Conservation (phyloP, 2,113 vertebrate species). For the Syrmaticus mikado region DNA sequence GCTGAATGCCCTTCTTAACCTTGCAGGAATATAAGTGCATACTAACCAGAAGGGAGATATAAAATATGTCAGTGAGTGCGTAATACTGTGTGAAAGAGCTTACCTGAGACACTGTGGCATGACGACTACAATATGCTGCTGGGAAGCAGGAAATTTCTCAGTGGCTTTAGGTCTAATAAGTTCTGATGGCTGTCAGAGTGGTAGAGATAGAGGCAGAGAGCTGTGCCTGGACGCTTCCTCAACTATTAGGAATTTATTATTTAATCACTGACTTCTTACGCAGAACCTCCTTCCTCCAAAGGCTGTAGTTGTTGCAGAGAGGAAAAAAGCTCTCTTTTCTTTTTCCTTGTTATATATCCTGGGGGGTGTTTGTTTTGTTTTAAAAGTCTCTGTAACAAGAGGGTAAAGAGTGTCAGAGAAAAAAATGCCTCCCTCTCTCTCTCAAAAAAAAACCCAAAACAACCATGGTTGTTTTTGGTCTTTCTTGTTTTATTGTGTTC, state of each 20-base stretch:
- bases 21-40: neutral
- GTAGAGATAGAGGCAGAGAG: neutral
- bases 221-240: neutral
- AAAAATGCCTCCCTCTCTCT: neutral
- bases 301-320: neutral
- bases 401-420: neutral
- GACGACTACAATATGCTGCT: neutral
- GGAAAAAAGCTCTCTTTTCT: neutral
- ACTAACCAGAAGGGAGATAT: neutral
- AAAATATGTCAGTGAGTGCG: neutral
- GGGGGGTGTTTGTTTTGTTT: slow-evolving; percentile 1
- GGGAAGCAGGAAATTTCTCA: neutral
- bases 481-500: slow-evolving; percentile 34
- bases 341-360: neutral
- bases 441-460: neutral
- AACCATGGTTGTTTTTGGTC: neutral
- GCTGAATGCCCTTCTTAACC: neutral
- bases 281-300: slow-evolving; percentile 18
- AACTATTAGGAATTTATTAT: slow-evolving; percentile 22
- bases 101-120: slow-evolving; percentile 15
- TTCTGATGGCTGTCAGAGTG: neutral
- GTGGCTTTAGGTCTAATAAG: neutral
- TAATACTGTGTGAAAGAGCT: neutral
- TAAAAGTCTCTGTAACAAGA: slow-evolving; percentile 6
- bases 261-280: neutral